A percentile compares a stretch with the other conserved stretches of the same genome.
These are phyloP conservation scores for Ceratotherium simum DNA, from an alignment of 2,113 vertebrate species.

Conservation along the genomic window DNA sequence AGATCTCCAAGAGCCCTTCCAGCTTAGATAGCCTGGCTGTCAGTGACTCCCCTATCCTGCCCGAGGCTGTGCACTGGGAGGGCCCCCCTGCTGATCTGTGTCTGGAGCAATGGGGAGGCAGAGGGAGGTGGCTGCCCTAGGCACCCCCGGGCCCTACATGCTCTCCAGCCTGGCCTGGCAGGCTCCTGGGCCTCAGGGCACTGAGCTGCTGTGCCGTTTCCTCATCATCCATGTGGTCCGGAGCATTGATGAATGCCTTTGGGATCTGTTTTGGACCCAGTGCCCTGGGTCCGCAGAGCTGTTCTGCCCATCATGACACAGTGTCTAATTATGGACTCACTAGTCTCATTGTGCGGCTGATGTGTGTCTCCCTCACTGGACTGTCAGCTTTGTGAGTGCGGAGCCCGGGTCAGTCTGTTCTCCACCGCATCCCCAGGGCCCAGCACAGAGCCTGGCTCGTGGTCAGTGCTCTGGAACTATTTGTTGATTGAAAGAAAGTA, in stretches of 20 bases:
- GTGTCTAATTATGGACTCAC: neutral
- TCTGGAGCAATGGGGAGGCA: neutral
- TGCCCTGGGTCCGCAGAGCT: neutral
- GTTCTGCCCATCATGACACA: neutral
- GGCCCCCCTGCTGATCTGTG: neutral
- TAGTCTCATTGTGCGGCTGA: neutral
- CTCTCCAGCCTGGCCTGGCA: neutral
- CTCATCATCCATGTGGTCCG: no score
- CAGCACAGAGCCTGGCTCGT: neutral
- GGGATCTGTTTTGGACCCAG: neutral
- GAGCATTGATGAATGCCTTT: neutral
- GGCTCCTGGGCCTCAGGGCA: neutral
- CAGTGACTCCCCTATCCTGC: neutral
- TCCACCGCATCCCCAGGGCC: neutral
- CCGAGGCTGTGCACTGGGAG: neutral
- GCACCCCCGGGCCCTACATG: neutral
- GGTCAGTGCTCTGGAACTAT: neutral
- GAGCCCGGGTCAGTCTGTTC: neutral
- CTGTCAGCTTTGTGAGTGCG: neutral
- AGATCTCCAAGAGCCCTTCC: neutral
- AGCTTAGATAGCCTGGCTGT: neutral
- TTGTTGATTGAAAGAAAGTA: neutral
- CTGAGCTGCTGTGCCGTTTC: neutral
- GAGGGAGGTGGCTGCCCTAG: neutral
- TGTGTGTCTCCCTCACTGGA: neutral